These are phyloP conservation scores for Bradysia coprophila DNA, from an alignment of 1,140 invertebrate genomes.

Conservation along the genomic window DNA sequence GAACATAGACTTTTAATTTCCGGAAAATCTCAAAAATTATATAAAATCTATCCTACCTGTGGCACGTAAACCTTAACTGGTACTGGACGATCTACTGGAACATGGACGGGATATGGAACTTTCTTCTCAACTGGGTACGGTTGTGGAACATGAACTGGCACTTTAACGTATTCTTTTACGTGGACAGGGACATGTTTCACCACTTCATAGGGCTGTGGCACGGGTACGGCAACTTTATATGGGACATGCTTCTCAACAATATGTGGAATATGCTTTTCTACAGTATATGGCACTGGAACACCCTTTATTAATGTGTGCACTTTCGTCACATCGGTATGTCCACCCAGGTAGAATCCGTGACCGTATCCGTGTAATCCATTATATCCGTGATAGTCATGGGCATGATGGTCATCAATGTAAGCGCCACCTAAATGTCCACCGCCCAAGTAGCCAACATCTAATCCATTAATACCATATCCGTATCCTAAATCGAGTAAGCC, in stretches of 20 bases:
- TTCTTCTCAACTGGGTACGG: conserved; percentile 50
- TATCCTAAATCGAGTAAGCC: conserved; percentile 30
- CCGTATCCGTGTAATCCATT: background rate
- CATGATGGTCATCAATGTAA: background rate
- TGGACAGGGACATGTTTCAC: conserved; percentile 44
- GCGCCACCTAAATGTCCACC: conserved; percentile 25
- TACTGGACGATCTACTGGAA: conserved; percentile 29
- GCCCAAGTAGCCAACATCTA: conserved; percentile 44
- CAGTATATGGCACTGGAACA: conserved; percentile 39
- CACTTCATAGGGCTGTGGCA: conserved; percentile 42
- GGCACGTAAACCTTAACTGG: conserved; percentile 33
- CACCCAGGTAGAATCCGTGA: conserved; percentile 24
- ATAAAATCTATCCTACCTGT: conserved; percentile 23
- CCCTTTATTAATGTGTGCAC: conserved; percentile 53
- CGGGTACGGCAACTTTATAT: conserved; percentile 37
- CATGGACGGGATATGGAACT: conserved; percentile 45
- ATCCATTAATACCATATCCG: conserved; percentile 32
- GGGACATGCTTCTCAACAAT: conserved; percentile 43
- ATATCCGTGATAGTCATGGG: background rate
- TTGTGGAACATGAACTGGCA: conserved; percentile 42
- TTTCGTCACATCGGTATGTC: conserved; percentile 24
- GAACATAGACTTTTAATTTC: too few species aligned
- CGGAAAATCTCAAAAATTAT: too few species aligned
- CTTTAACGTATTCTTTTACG: conserved; percentile 45
- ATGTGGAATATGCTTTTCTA: conserved; percentile 37